These are phyloP conservation scores for Vollenhovia emeryi DNA, from an alignment of 1,140 invertebrate genomes.

Conservation along the genomic window DNA sequence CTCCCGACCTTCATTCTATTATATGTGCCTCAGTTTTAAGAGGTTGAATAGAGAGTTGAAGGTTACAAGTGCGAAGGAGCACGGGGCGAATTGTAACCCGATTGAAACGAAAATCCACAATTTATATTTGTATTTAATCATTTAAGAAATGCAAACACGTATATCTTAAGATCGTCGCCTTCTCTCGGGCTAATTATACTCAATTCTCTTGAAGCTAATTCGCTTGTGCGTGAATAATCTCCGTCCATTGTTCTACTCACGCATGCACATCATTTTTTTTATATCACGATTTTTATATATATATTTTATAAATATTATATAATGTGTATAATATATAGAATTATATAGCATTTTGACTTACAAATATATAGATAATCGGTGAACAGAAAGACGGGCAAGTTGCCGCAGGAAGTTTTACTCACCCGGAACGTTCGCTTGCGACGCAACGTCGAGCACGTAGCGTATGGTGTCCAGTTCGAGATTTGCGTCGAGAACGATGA, in stretches of 20 bases:
- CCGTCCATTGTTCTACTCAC: slow-evolving; percentile 16
- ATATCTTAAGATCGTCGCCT: neutral
- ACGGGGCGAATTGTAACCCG: neutral
- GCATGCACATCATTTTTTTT: neutral
- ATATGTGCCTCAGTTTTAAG: neutral
- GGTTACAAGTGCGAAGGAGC: neutral
- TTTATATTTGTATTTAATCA: neutral
- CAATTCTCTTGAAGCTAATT: neutral
- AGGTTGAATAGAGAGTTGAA: neutral
- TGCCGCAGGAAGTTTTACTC: slow-evolving; percentile 74
- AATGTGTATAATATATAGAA: slow-evolving; percentile 4
- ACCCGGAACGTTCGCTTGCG: slow-evolving; percentile 89
- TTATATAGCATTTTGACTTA: neutral
- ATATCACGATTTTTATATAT: slow-evolving; percentile 2
- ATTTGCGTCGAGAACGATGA: slow-evolving; percentile 94
- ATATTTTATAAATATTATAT: slow-evolving; percentile 12
- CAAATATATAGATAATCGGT: neutral
- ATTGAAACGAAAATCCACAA: neutral
- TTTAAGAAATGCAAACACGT: neutral
- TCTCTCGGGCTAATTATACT: neutral
- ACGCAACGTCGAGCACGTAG: slow-evolving; percentile 88
- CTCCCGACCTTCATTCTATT: neutral
- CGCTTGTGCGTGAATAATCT: slow-evolving; percentile 16
- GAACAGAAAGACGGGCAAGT: neutral
- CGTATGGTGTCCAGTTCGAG: slow-evolving; percentile 89